phyloP scores from a whole-genome alignment of 2,113 vertebrate genomes.

The Sterna hirundo region DNA sequence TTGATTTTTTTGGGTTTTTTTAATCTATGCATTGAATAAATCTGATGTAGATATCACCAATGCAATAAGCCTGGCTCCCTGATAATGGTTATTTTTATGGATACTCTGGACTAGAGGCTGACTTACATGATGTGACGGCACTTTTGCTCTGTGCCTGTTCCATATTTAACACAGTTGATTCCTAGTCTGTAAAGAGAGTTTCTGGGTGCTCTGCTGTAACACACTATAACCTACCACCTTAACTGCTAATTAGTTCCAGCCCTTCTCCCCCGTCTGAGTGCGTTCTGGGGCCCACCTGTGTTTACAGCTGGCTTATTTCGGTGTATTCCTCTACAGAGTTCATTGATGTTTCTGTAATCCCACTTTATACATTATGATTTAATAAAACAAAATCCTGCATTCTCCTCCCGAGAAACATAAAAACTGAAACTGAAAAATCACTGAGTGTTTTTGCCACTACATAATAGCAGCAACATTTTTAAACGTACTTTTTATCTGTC shows the following conservation, averaged over 20 bases:
- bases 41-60: not conserved
- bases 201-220: not conserved
- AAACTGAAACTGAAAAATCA: not conserved
- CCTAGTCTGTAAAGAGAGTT: not conserved
- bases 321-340: not conserved
- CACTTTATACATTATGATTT: not conserved
- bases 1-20: not conserved
- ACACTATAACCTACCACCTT: not conserved
- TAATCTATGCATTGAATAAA: too few relatives aligned
- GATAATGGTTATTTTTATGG: not conserved
- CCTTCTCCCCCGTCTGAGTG: too few relatives aligned
- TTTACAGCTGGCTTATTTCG: not conserved
- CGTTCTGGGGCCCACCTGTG: not conserved
- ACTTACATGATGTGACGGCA: not conserved
- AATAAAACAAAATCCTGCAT: not conserved
- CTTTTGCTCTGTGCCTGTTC: not conserved
- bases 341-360: not conserved
- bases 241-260: not conserved
- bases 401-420: not conserved
- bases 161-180: not conserved
- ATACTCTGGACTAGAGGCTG: not conserved
- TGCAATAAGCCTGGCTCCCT: not conserved
- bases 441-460: not conserved
- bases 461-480: not conserved
- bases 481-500: not conserved